A percentile compares a stretch with the other conserved stretches of the same genome.
Conservation (phyloP, 2,113 vertebrate genomes). For the Progne subis region DNA sequence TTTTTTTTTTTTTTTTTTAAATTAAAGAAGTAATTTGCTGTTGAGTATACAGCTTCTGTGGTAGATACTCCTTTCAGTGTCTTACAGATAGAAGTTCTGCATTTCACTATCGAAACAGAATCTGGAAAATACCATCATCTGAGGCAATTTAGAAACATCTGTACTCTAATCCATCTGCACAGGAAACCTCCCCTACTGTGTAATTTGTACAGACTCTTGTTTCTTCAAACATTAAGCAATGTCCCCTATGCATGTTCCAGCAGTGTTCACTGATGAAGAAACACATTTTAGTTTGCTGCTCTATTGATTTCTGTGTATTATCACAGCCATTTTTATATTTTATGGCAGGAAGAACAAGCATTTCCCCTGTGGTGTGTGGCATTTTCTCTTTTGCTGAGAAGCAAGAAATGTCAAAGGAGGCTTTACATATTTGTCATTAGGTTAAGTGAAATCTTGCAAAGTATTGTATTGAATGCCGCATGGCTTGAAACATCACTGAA, state of each 20-base stretch:
- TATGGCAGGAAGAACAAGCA: not conserved
- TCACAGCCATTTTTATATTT: not conserved
- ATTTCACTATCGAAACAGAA: not conserved
- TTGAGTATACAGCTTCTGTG: not conserved
- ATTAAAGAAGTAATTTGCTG: not conserved
- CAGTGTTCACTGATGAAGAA: not conserved
- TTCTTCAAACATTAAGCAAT: not conserved
- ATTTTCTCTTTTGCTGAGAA: not conserved
- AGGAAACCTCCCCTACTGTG: not conserved
- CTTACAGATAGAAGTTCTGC: not conserved
- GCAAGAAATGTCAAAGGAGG: not conserved
- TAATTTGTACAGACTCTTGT: not conserved
- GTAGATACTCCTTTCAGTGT: not conserved
- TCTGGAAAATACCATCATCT: not conserved
- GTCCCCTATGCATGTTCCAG: not conserved
- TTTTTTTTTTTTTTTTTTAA: not conserved
- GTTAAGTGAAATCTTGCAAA: not conserved
- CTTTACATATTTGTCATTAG: not conserved
- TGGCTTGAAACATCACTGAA: accelerated
- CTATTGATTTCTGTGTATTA: not conserved
- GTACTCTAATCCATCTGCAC: not conserved
- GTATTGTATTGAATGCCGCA: not conserved
- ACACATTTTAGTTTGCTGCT: not conserved
- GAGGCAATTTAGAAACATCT: not conserved
- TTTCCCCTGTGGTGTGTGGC: not conserved